A percentile compares a stretch with the other conserved stretches of the same genome.
These are phyloP conservation scores for Stramonita haemastoma DNA, from an alignment of 2,888 invertebrate species.

Conservation along the genomic window DNA sequence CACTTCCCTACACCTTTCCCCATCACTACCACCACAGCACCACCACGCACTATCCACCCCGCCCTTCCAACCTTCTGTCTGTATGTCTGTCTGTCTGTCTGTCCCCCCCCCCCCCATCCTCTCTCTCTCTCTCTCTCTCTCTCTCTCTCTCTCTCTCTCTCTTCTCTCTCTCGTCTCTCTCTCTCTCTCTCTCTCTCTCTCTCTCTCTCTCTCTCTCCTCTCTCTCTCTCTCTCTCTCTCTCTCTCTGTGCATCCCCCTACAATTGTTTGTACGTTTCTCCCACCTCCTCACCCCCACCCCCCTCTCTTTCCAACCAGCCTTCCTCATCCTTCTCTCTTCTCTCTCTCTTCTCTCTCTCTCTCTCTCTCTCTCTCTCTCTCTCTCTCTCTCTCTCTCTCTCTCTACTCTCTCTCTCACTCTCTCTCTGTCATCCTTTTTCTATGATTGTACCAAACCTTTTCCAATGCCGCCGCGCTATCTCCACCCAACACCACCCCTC, in stretches of 20 bases:
- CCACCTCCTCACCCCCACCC: not conserved
- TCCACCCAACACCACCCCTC: too few relatives aligned
- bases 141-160: conserved; percentile 19
- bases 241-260: not conserved
- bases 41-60: too few relatives aligned
- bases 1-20: too few relatives aligned
- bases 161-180: not conserved
- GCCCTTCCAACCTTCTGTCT: too few relatives aligned
- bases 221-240: not conserved
- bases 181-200: conserved; percentile 21
- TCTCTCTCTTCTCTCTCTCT: not conserved
- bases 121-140: conserved; percentile 19
- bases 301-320: not conserved
- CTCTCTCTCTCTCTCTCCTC: not conserved
- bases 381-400: not conserved
- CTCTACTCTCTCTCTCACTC: not conserved
- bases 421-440: not conserved
- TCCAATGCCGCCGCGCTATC: too few relatives aligned
- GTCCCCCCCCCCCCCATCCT: too few relatives aligned
- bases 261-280: too few relatives aligned
- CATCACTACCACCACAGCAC: too few relatives aligned
- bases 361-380: not conserved
- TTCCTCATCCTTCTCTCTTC: not conserved
- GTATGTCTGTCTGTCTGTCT: not conserved
- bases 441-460: too few relatives aligned